phyloP scores from a whole-genome alignment of 2,888 invertebrate genomes.

The Dyspetes luteomarginatus region DNA sequence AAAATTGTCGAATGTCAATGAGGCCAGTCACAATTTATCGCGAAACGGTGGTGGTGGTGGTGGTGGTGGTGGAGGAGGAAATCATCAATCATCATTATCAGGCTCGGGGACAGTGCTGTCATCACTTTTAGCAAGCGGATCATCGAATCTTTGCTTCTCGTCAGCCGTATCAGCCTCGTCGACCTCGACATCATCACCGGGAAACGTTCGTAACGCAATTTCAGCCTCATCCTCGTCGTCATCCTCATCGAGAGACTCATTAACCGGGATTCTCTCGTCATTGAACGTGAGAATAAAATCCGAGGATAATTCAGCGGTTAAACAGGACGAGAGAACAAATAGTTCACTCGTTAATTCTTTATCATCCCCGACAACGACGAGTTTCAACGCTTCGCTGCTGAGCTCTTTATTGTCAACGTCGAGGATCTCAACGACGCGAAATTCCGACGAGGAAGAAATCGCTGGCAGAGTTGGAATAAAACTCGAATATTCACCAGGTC shows the following conservation, averaged over 20 bases:
- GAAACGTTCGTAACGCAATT: conserved; percentile 58
- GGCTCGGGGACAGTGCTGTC: conserved; percentile 70
- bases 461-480: conserved; percentile 63
- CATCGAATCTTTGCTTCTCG: conserved; percentile 60
- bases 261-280: conserved; percentile 76
- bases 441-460: conserved; percentile 66
- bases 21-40: conserved; percentile 56
- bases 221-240: conserved; percentile 65
- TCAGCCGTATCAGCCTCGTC: conserved; percentile 57
- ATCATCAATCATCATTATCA: conserved; percentile 51
- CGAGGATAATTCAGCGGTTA: conserved; percentile 70
- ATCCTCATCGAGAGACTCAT: conserved; percentile 72
- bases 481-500: conserved; percentile 70
- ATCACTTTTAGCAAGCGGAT: conserved; percentile 69
- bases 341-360: conserved; percentile 41
- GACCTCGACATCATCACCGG: conserved; percentile 64
- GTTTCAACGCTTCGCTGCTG: conserved; percentile 72
- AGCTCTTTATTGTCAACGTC: conserved; percentile 76
- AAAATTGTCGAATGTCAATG: conserved; percentile 67
- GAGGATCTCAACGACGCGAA: conserved; percentile 69
- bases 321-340: conserved; percentile 64
- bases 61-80: no score
- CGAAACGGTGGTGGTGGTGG: conserved; percentile 44
- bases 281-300: conserved; percentile 76
- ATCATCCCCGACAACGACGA: conserved; percentile 60